phyloP scores from a whole-genome alignment of 2,113 vertebrate genomes.

The Uria lomvia region DNA sequence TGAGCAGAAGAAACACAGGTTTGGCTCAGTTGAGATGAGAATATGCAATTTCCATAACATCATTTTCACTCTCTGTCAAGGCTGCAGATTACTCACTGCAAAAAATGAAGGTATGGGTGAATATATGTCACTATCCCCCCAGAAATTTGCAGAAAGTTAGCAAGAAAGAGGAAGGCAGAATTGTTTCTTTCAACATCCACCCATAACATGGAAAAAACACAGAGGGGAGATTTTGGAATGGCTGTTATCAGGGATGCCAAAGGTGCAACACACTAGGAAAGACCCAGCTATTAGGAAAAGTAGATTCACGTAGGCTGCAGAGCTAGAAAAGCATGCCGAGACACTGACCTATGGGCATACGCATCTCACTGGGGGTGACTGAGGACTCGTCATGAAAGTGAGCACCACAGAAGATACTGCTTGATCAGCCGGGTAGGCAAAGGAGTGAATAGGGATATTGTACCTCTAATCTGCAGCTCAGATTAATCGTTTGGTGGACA shows the following conservation, averaged over 20 bases:
- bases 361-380: rapidly evolving
- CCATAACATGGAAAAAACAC: not conserved
- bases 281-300: not conserved
- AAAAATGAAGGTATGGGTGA: not conserved
- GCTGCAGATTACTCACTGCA: not conserved
- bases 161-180: not conserved
- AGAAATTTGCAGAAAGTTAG: not conserved
- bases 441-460: not conserved
- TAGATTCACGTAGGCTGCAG: not conserved
- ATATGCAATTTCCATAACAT: not conserved
- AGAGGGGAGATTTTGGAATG: not conserved
- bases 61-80: not conserved
- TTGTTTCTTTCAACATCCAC: not conserved
- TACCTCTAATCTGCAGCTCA: not conserved
- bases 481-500: not conserved
- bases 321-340: not conserved
- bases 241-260: not conserved
- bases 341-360: not conserved
- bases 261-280: not conserved
- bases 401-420: not conserved
- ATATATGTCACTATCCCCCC: not conserved
- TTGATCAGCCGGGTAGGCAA: not conserved
- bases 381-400: not conserved
- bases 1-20: not conserved
- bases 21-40: not conserved